phyloP scores from a whole-genome alignment of 2,888 invertebrate species.

The Tiphia femorata region DNA sequence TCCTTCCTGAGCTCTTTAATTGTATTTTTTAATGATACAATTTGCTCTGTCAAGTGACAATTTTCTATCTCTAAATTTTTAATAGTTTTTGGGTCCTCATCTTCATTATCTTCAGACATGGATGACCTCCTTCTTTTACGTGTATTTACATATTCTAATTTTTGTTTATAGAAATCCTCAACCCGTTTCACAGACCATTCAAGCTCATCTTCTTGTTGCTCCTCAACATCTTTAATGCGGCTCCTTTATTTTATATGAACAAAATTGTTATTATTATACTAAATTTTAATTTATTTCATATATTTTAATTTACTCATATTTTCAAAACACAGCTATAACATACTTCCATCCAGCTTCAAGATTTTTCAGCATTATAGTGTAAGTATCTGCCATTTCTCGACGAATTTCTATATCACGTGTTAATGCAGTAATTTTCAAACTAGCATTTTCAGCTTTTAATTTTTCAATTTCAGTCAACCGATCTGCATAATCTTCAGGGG shows the following conservation, averaged over 20 bases:
- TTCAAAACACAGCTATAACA: slow-evolving; percentile 16
- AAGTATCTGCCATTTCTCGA: slow-evolving; percentile 58
- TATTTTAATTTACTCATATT: neutral
- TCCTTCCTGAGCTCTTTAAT: slow-evolving; percentile 45
- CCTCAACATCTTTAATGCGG: slow-evolving; percentile 57
- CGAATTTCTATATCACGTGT: slow-evolving; percentile 58
- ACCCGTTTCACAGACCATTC: slow-evolving; percentile 55
- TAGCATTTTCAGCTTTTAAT: slow-evolving; percentile 52
- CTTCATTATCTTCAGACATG: slow-evolving; percentile 15
- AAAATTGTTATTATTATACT: neutral
- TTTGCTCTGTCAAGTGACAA: slow-evolving; percentile 41
- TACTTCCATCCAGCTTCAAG: slow-evolving; percentile 58
- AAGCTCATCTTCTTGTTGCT: slow-evolving; percentile 54
- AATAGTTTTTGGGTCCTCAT: slow-evolving; percentile 14
- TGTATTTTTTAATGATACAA: slow-evolving; percentile 45
- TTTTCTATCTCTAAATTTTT: slow-evolving; percentile 52
- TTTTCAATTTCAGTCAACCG: slow-evolving; percentile 52
- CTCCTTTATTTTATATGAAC: slow-evolving; percentile 29
- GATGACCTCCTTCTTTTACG: slow-evolving; percentile 44
- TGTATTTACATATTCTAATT: slow-evolving; percentile 39
- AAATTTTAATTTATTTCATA: neutral
- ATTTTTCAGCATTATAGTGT: slow-evolving; percentile 55
- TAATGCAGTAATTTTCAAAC: slow-evolving; percentile 50
- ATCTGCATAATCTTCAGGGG: slow-evolving; percentile 53
- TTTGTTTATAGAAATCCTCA: slow-evolving; percentile 56